Conservation (phyloP, 1,140 invertebrate species). For the Anthonomus grandis region DNA sequence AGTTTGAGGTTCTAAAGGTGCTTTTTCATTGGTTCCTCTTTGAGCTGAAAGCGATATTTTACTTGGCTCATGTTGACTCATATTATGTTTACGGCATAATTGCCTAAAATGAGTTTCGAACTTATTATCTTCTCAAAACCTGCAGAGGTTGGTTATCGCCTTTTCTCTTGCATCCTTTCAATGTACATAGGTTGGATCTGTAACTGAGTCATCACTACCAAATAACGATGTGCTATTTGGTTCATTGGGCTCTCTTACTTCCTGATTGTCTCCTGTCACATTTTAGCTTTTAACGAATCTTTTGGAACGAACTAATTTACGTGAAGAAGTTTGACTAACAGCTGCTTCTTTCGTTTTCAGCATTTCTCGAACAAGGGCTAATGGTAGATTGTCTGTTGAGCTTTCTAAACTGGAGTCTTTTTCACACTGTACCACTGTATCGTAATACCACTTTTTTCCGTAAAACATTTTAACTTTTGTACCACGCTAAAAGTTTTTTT, state of each 20-base stretch:
- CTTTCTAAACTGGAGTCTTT: too few relatives aligned
- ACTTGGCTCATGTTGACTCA: too few relatives aligned
- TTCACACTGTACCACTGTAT: background rate
- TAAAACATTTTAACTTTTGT: background rate
- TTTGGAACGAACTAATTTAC: background rate
- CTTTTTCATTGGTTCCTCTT: background rate
- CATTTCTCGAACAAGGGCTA: background rate
- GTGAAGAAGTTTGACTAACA: too few relatives aligned
- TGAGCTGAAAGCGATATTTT: background rate
- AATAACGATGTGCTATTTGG: background rate
- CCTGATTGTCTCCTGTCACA: too few relatives aligned
- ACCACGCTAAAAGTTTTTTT: background rate
- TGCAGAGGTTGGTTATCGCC: background rate
- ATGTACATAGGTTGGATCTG: background rate
- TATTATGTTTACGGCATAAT: background rate
- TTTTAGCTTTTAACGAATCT: background rate
- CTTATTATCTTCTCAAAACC: background rate
- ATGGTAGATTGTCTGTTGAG: background rate
- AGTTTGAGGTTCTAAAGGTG: slow-evolving; percentile 4
- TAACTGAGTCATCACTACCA: background rate
- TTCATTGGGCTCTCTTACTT: too few relatives aligned
- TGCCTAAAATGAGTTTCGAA: background rate
- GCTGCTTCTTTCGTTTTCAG: background rate
- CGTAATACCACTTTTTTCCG: background rate
- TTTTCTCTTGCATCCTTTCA: background rate